These are phyloP conservation scores for Hypotaenidia philippensis DNA, from an alignment of 2,797 vertebrate species.

Conservation along the genomic window DNA sequence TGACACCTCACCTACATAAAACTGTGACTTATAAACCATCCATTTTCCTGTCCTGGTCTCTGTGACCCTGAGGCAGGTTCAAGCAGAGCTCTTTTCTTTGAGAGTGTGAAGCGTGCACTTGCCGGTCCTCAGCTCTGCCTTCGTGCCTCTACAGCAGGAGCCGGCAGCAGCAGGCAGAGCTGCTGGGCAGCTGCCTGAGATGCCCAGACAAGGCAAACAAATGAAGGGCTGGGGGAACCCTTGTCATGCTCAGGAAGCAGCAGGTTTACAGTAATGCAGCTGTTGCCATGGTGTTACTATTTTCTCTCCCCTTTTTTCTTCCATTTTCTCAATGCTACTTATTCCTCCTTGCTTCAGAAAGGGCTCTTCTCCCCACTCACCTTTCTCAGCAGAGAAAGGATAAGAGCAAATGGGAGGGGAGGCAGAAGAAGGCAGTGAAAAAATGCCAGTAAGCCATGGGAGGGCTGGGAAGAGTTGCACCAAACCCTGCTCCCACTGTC, in stretches of 20 bases:
- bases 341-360: neutral
- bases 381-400: neutral
- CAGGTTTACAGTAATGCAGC: neutral
- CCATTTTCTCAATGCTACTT: neutral
- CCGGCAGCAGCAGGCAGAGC: neutral
- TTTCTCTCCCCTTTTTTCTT: neutral
- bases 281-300: neutral
- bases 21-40: neutral
- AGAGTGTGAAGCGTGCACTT: fast-evolving
- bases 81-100: neutral
- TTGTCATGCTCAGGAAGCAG: neutral
- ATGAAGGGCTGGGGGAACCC: neutral
- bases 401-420: neutral
- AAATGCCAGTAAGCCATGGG: neutral
- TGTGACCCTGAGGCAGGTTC: neutral
- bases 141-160: fast-evolving
- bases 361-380: neutral
- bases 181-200: neutral
- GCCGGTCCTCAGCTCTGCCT: neutral
- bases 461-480: neutral
- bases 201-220: neutral
- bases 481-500: fast-evolving
- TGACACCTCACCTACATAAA: neutral
- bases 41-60: neutral
- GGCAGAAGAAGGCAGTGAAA: neutral